Evolutionary conservation across 2,113 vertebrate species (phyloP).

Genomic region (Erythrolamprus reginae): DNA sequence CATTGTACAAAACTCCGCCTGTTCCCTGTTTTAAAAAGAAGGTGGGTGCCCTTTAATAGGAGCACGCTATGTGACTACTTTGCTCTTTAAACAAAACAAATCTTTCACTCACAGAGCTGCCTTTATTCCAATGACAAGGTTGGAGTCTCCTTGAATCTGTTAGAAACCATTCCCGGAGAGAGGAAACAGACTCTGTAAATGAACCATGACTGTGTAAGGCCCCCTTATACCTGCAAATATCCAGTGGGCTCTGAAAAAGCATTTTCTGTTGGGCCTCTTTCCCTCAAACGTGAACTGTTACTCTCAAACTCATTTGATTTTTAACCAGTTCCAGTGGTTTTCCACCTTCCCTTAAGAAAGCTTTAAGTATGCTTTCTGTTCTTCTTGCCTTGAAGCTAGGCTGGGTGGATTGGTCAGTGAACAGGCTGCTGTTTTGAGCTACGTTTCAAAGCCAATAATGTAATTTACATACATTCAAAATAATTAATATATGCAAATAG

Average conservation of each 20-base stretch:
- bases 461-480: neutral
- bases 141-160: constrained; percentile 71
- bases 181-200: constrained; percentile 76
- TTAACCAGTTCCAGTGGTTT: constrained; percentile 71
- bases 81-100: constrained; percentile 72
- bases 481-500: constrained; percentile 10
- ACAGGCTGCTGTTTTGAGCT: constrained; percentile 6
- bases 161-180: constrained; percentile 71
- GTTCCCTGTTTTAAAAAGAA: constrained; percentile 55
- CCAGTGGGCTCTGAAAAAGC: constrained; percentile 64
- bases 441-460: neutral
- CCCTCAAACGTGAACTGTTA: constrained; percentile 65
- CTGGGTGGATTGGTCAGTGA: constrained; percentile 33
- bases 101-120: constrained; percentile 68
- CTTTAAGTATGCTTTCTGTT: constrained; percentile 22
- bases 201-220: constrained; percentile 70
- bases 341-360: constrained; percentile 61
- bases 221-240: constrained; percentile 71
- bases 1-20: constrained; percentile 31
- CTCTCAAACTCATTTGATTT: constrained; percentile 73
- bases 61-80: constrained; percentile 65
- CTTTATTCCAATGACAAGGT: constrained; percentile 72
- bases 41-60: constrained; percentile 50
- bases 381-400: constrained; percentile 4
- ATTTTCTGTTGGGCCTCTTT: constrained; percentile 68